Evolutionary conservation across 2,113 vertebrate genomes (phyloP).

Genomic region (Hucho hucho): DNA sequence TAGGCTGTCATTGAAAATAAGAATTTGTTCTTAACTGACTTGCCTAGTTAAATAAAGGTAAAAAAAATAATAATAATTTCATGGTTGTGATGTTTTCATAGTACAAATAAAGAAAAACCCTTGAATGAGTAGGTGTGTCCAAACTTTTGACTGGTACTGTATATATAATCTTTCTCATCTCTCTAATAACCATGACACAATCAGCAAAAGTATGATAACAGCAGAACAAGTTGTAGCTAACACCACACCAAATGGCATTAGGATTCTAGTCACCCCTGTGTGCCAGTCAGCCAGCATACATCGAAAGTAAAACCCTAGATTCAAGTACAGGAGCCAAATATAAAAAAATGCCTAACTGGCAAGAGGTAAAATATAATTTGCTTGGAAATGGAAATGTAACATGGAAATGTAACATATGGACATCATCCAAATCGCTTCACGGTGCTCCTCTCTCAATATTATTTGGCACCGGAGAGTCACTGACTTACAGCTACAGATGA

Average conservation of each 20-base stretch:
- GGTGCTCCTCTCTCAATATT: background rate
- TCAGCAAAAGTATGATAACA: background rate
- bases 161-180: background rate
- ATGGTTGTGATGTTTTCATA: too few species aligned
- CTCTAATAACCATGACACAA: background rate
- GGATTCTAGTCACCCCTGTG: background rate
- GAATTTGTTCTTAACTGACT: too few species aligned
- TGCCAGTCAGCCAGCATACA: background rate
- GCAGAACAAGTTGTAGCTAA: too few species aligned
- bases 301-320: background rate
- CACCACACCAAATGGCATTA: background rate
- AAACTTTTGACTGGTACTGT: too few species aligned
- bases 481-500: conserved; percentile 1
- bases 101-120: too few species aligned
- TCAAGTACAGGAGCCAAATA: background rate
- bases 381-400: background rate
- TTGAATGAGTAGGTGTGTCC: too few species aligned
- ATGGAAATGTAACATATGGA: conserved; percentile 1
- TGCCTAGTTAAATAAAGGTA: too few species aligned
- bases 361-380: background rate
- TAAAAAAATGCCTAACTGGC: background rate
- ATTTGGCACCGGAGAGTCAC: conserved; percentile 4
- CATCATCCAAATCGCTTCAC: background rate
- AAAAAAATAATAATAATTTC: too few species aligned
- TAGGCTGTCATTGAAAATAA: too few species aligned